Evolutionary conservation across 1,140 invertebrate species (phyloP).

Genomic region (Agrilus planipennis): DNA sequence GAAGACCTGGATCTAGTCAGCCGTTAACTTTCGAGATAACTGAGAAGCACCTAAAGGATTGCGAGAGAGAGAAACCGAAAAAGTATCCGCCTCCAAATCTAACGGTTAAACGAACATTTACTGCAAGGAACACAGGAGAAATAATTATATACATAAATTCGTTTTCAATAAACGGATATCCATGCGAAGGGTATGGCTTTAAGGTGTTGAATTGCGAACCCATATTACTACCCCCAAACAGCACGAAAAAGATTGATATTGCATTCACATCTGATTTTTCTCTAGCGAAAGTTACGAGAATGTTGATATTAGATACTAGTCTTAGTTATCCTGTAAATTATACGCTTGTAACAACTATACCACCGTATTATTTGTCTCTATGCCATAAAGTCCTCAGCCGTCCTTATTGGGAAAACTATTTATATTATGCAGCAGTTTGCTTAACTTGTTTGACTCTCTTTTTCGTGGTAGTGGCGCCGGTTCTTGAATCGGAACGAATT

Average conservation of each 20-base stretch:
- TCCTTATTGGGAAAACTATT: conserved; percentile 63
- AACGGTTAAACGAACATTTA: conserved; percentile 73
- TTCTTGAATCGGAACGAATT: conserved; percentile 65
- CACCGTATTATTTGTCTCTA: conserved; percentile 56
- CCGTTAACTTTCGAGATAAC: conserved; percentile 75
- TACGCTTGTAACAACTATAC: conserved; percentile 67
- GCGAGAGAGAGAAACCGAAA: conserved; percentile 46
- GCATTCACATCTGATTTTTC: conserved; percentile 91
- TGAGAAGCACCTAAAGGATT: conserved; percentile 73
- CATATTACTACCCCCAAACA: conserved; percentile 71
- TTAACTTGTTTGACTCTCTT: conserved; percentile 53
- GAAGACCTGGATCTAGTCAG: conserved; percentile 60
- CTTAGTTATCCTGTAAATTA: conserved; percentile 52
- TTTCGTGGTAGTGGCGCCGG: conserved; percentile 54
- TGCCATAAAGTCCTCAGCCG: conserved; percentile 63
- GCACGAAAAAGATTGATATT: conserved; percentile 76
- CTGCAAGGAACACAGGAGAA: conserved; percentile 79
- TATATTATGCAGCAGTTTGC: conserved; percentile 56
- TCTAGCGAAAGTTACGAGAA: conserved; percentile 60
- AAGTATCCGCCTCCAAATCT: conserved; percentile 47
- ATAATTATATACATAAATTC: conserved; percentile 63
- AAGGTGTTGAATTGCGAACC: conserved; percentile 61
- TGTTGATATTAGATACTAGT: conserved; percentile 46
- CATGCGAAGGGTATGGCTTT: conserved; percentile 78
- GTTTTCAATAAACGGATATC: conserved; percentile 61